Evolutionary conservation across 2,797 vertebrate species (phyloP), one percentile per base, ranked within the genome.

Genomic region (Hafferia zeledoni): DNA sequence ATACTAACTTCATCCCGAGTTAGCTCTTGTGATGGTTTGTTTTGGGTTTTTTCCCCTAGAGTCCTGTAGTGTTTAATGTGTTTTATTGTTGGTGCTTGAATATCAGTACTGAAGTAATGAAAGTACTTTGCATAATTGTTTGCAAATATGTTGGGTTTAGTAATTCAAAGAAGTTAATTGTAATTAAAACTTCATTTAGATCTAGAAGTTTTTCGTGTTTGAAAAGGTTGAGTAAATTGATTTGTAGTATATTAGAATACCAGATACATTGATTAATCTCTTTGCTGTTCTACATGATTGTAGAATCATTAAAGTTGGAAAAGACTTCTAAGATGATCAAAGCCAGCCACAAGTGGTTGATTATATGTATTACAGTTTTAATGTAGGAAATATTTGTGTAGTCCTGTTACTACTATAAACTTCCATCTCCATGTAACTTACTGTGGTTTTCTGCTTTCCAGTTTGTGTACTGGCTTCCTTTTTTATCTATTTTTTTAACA

Each of bases 401-500:
- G 59, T 74, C 23, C 17, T 64, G 6, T 76, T 91, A 28, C 9
- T 43, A 31, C n/a, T 77, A 1, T 56, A n/a, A 83, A 60, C 15
- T 92, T 85, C 33, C 49, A 23, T 50, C 31, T 85, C 53, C 3
- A 0, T 56, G 25, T 83, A 35, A 27, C 78, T 49, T 41, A 37
- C 63, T 61, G 39, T 80, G 57, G 69, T 87, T 67, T 76, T 83
- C 30, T 89, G 23, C 61, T 49, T n/a, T 79, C 13, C 44, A 79
- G 20, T 64, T 92, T 85, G 56, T 77, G 13, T 89, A 68, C 49
- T 20, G 70, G 24, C 57, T 72, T 76, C 24, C 31, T 77, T 77
- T 95, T 92, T 92, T 59, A 90, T 83, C 44, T 31, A 80, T 94
- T 94, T 95, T 95, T 94, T 95, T 74, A 96, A 44, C 31, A 50